These are phyloP conservation scores for Strix occidentalis DNA, from an alignment of 2,797 vertebrate species.

Conservation along the genomic window DNA sequence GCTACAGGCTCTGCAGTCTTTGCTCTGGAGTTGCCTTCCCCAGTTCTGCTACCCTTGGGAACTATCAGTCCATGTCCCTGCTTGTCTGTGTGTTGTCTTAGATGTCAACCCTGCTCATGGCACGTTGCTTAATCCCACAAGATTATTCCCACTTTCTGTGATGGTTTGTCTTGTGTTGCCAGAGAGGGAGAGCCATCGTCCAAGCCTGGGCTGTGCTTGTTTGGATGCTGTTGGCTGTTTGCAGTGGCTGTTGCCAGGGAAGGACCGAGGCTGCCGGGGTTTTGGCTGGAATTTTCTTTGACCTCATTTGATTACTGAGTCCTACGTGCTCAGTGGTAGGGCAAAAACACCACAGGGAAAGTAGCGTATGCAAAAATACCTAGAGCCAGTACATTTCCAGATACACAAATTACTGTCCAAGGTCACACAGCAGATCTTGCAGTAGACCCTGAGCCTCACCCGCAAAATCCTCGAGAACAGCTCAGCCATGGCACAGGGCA, in stretches of 20 bases:
- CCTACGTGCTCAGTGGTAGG: not conserved
- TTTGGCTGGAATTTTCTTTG: constrained; percentile 37
- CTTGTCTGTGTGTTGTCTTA: rapidly evolving
- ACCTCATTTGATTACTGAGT: not conserved
- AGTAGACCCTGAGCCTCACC: not conserved
- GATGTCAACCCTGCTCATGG: rapidly evolving
- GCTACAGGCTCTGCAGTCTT: not conserved
- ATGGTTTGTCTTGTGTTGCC: not conserved
- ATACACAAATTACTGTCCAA: not conserved
- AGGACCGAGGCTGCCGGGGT: not conserved
- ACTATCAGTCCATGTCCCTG: rapidly evolving
- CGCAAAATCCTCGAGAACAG: rapidly evolving
- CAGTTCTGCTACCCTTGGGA: not conserved
- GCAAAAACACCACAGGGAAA: constrained; percentile 14
- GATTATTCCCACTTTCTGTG: not conserved
- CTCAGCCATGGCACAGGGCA: rapidly evolving
- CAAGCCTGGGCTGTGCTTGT: rapidly evolving
- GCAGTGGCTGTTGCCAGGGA: not conserved
- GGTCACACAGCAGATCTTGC: not conserved
- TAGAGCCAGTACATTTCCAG: not conserved
- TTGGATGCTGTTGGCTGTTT: not conserved
- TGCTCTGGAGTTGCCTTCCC: rapidly evolving
- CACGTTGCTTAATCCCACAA: not conserved
- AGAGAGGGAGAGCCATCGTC: not conserved
- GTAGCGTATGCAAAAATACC: constrained; percentile 11